Percentiles rank a stretch among this genome's conserved stretches.
Evolutionary conservation across 2,888 invertebrate genomes (phyloP).

Genomic region (Stomorhina lunata): DNA sequence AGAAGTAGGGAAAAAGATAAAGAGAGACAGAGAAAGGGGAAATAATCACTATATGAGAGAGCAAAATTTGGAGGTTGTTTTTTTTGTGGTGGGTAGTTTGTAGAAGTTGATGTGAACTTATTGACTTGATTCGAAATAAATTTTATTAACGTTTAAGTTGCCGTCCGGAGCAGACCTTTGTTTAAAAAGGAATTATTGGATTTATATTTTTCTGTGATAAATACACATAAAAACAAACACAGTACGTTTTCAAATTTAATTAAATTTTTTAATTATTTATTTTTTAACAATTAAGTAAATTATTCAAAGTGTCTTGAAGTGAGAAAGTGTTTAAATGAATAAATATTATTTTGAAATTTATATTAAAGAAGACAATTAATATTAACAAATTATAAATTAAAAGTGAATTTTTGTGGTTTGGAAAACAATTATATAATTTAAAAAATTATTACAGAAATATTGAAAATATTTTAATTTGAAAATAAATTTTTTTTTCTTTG

Average conservation of each 20-base stretch:
- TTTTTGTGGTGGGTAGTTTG: background rate
- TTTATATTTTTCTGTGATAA: constrained; percentile 77
- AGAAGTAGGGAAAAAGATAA: too few species aligned
- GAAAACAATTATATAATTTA: too few species aligned
- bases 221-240: constrained; percentile 66
- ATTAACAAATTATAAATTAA: too few species aligned
- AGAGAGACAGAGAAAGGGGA: background rate
- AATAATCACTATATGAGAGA: background rate
- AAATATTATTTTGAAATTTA: too few species aligned
- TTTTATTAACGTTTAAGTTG: constrained; percentile 77
- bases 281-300: background rate
- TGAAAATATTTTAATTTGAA: background rate
- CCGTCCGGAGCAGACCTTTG: constrained; percentile 77
- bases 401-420: too few species aligned
- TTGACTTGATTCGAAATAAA: constrained; percentile 53
- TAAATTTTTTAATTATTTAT: background rate
- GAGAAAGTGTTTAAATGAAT: background rate
- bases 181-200: constrained; percentile 72
- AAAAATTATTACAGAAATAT: too few species aligned
- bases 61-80: background rate
- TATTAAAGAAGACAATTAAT: too few species aligned
- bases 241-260: constrained; percentile 72
- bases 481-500: constrained; percentile 6
- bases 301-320: background rate
- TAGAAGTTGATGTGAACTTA: constrained; percentile 25